Percentiles rank a stretch among this genome's conserved stretches.
Conservation (phyloP, 2,888 invertebrate genomes). For the Clepsis dumicolana region DNA sequence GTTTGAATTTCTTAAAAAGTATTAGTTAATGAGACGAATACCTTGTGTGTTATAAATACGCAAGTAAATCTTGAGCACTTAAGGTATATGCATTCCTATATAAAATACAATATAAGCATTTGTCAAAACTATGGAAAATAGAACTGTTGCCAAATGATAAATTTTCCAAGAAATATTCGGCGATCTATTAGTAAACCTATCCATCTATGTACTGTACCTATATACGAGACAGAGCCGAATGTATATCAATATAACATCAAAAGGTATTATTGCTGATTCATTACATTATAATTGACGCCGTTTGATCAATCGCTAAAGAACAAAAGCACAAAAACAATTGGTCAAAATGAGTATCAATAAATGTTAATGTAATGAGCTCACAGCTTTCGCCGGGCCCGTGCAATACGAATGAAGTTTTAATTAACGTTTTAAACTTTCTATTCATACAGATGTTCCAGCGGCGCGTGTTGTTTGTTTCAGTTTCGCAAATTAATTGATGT, state of each 20-base stretch:
- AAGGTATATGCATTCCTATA: no score
- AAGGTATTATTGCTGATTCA: not conserved
- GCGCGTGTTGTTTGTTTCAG: conserved; percentile 60
- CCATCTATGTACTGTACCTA: no score
- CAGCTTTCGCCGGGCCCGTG: conserved; percentile 57
- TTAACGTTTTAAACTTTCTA: conserved; percentile 75
- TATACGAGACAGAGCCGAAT: not conserved
- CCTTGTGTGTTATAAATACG: no score
- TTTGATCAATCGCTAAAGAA: conserved; percentile 3
- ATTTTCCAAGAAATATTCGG: not conserved
- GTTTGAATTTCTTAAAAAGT: no score
- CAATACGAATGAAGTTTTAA: conserved; percentile 70
- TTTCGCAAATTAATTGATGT: conserved; percentile 58
- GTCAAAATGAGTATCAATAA: conserved; percentile 33
- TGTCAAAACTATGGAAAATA: no score
- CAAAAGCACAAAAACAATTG: conserved; percentile 26
- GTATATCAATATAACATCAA: not conserved
- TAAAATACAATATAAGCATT: no score
- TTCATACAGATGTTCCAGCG: conserved; percentile 61
- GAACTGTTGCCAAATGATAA: no score
- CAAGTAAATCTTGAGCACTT: no score
- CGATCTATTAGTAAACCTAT: no score
- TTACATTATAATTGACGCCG: not conserved
- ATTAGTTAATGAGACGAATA: no score
- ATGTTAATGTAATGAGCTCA: conserved; percentile 43